A percentile compares a stretch with the other conserved stretches of the same genome.
These are phyloP conservation scores for Helicolenus hilgendorfi DNA, from an alignment of 2,797 vertebrate species.

Conservation along the genomic window DNA sequence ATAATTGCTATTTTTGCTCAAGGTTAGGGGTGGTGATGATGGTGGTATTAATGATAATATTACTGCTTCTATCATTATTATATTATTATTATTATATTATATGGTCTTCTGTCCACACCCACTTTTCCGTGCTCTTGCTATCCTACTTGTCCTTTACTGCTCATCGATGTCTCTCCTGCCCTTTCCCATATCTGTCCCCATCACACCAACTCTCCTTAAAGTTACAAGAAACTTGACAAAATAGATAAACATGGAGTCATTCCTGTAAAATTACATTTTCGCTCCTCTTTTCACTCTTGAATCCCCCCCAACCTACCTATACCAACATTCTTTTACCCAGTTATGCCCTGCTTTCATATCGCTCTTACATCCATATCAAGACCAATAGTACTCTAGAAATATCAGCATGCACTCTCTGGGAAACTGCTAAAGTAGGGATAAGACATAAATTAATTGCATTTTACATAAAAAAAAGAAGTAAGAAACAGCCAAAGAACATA, in stretches of 20 bases:
- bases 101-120: no score
- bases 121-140: background rate
- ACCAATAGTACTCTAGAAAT: background rate
- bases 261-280: background rate
- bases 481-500: no score
- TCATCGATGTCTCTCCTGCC: background rate
- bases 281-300: background rate
- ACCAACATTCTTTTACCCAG: no score
- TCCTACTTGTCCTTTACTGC: background rate
- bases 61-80: background rate
- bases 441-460: background rate
- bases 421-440: background rate
- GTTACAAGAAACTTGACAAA: background rate
- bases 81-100: background rate
- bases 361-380: background rate
- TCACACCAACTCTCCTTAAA: background rate
- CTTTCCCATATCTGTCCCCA: background rate
- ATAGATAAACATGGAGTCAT: background rate
- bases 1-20: background rate
- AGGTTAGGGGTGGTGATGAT: background rate
- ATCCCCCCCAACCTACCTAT: background rate
- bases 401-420: background rate
- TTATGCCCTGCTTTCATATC: no score
- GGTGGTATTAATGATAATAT: background rate
- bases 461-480: no score